Evolutionary conservation across 2,888 invertebrate species (phyloP).

Genomic region (Gasteruption jaculator): DNA sequence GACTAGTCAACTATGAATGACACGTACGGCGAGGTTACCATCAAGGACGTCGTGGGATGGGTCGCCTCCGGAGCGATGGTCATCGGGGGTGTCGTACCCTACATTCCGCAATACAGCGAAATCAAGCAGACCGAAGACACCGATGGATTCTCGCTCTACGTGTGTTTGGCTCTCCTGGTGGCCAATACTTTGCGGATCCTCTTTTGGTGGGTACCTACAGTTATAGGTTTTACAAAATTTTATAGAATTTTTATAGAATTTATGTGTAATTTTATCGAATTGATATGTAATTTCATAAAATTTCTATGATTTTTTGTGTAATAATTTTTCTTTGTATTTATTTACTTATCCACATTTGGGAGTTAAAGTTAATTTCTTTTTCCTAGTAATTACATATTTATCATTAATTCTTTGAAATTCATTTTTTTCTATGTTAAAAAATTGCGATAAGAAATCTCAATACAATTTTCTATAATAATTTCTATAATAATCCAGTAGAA

Average conservation of each 20-base stretch:
- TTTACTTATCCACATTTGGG: no score
- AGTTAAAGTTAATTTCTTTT: no score
- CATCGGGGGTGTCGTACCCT: conserved; percentile 91
- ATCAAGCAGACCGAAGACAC: conserved; percentile 87
- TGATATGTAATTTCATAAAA: conserved; percentile 1
- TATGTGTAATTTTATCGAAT: not conserved
- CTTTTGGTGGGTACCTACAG: conserved; percentile 78
- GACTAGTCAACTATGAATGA: conserved; percentile 34
- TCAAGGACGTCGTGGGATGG: conserved; percentile 75
- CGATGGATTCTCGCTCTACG: conserved; percentile 95
- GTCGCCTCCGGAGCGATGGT: conserved; percentile 86
- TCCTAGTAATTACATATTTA: not conserved
- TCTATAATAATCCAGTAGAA: no score
- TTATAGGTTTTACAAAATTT: not conserved
- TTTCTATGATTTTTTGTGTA: not conserved
- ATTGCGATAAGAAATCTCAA: not conserved
- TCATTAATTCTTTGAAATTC: conserved; percentile 6
- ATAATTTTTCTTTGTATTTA: conserved; percentile 3
- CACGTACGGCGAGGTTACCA: conserved; percentile 57
- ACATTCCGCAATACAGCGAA: conserved; percentile 93
- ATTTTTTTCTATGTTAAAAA: conserved; percentile 2
- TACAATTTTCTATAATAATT: conserved; percentile 15
- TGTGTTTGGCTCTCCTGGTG: conserved; percentile 89
- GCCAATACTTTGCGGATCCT: conserved; percentile 96
- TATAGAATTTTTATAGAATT: conserved; percentile 3